phyloP scores from a whole-genome alignment of 2,113 vertebrate species.

The Nerophis lumbriciformis region DNA sequence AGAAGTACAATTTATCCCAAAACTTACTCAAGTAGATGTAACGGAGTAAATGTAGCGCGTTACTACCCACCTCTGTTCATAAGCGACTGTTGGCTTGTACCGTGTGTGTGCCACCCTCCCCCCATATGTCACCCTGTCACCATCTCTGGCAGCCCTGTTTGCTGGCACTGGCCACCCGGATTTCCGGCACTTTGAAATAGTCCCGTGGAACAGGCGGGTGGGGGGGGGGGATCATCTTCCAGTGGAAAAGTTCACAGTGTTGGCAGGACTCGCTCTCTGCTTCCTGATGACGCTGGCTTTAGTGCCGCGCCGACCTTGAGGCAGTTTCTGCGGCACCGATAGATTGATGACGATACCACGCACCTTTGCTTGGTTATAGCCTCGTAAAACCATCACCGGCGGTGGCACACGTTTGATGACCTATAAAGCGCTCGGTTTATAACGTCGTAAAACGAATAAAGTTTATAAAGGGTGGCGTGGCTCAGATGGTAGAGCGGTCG shows the following conservation, averaged over 20 bases:
- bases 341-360: background rate
- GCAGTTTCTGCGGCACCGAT: background rate
- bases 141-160: slow-evolving; percentile 33
- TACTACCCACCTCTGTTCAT: too few species aligned
- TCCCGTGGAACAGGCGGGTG: slow-evolving; percentile 47
- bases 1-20: too few species aligned
- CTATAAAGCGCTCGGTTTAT: too few species aligned
- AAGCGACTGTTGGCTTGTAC: too few species aligned
- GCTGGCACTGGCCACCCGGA: slow-evolving; percentile 56
- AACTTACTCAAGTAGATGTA: too few species aligned
- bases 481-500: too few species aligned
- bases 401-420: too few species aligned
- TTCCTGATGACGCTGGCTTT: slow-evolving; percentile 68
- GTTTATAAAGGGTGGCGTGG: too few species aligned
- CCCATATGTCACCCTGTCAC: slow-evolving; percentile 8
- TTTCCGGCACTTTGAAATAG: slow-evolving; percentile 80
- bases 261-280: slow-evolving; percentile 73
- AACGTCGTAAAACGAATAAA: too few species aligned
- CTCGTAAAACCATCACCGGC: too few species aligned
- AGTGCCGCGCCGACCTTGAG: slow-evolving; percentile 35
- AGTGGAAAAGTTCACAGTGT: slow-evolving; percentile 71
- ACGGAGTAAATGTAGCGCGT: too few species aligned
- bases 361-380: background rate
- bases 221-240: slow-evolving; percentile 60
- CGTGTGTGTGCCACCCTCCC: background rate